Conservation (phyloP, 1,140 invertebrate species). For the Leguminivora glycinivorella region DNA sequence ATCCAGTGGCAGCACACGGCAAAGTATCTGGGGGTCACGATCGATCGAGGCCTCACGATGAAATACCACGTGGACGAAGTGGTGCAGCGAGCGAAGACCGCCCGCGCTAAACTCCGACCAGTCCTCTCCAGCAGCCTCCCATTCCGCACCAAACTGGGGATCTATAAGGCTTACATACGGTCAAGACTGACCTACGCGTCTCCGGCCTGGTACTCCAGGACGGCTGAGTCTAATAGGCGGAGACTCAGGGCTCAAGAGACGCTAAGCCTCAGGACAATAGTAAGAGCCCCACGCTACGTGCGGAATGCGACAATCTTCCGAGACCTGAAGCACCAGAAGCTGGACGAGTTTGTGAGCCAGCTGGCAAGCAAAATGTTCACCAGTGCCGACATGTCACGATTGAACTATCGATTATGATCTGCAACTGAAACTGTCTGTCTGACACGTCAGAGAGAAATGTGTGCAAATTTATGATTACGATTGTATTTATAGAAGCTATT, state of each 20-base stretch:
- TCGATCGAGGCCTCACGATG: conserved; percentile 43
- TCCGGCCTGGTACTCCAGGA: conserved; percentile 38
- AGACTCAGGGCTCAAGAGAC: background rate
- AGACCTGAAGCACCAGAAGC: background rate
- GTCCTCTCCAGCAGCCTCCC: conserved; percentile 30
- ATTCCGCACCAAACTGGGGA: conserved; percentile 30
- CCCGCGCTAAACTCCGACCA: too few species aligned
- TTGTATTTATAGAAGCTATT: too few species aligned
- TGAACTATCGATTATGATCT: too few species aligned
- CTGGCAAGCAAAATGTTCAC: background rate
- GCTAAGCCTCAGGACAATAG: background rate
- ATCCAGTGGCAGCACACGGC: conserved; percentile 17
- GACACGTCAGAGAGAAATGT: too few species aligned
- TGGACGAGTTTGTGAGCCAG: background rate
- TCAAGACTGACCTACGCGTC: conserved; percentile 38
- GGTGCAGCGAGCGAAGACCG: conserved; percentile 73
- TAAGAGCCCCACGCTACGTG: background rate
- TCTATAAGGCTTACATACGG: conserved; percentile 38
- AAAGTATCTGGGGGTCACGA: conserved; percentile 30
- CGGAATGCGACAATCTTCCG: background rate
- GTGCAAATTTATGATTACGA: too few species aligned
- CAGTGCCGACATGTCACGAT: background rate
- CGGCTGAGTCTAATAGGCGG: background rate
- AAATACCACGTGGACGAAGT: conserved; percentile 82
- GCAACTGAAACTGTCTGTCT: too few species aligned